Base-by-base conservation (phyloP, 2,888 invertebrate genomes). In the Serrognathus titanus region DNA sequence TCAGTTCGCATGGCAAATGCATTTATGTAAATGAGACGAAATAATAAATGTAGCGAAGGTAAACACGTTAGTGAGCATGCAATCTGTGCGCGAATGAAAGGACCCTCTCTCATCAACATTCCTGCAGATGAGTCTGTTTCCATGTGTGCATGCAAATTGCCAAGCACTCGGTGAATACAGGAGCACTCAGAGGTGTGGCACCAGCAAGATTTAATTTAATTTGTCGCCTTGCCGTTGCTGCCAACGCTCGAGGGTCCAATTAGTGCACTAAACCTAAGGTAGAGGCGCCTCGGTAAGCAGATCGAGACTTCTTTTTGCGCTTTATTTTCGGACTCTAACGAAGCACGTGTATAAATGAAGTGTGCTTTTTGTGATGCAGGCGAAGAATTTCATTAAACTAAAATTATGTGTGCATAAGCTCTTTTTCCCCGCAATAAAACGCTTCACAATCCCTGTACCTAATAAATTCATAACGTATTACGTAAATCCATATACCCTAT, bases 171-270 rank as follows among this genome's bases (percentile, higher is more conserved):
- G 59, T 59, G 62, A 57, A 57, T 52, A 49, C 56, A 48, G 49
- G 54, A 51, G 60, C 60, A 58, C 62, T 65, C 61, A 65, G 66
- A 69, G 68, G 69, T 66, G 68, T 68, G 64, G 67, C 64, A 65
- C 64, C 64, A 66, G 67, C 64, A 68, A 67, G 67, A 69, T 69
- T 69, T 68, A 69, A 69, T 69, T 69, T 69, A 69, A 69, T 69
- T 69, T 69, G 67, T 68, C 69, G 67, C 69, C 68, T 67, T 65
- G 61, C 55, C 53, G 54, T 50, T 53, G 49, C 36, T 41, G 40
- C 46, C 51, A 54, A 51, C 49, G 64, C 64, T 66, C 63, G 65
- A 68, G 68, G 66, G 67, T 65, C 68, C 68, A 68, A 68, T 68
- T 68, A 68, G 67, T 66, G 65, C 64, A 61, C 60, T 63, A 66